Conservation (phyloP, 2,113 vertebrate genomes). For the Xiphias gladius region DNA sequence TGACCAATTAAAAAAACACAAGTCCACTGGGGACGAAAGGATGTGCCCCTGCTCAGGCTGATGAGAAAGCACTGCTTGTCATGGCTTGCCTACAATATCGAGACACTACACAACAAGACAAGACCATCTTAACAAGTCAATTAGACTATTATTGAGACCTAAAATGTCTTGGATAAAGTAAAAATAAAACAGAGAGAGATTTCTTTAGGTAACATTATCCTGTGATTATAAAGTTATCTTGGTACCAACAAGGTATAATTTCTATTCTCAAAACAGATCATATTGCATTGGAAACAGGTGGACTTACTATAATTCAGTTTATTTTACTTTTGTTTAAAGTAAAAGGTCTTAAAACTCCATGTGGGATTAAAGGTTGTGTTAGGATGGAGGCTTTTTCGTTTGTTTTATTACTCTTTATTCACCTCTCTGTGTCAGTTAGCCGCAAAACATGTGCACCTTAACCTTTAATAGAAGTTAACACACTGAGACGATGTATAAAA, state of each 20-base stretch:
- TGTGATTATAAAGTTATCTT: not conserved
- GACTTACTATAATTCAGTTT: not conserved
- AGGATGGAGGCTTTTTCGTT: too few species aligned
- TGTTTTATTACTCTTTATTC: too few species aligned
- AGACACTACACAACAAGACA: slow-evolving; percentile 30
- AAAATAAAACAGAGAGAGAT: not conserved
- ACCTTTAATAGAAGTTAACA: too few species aligned
- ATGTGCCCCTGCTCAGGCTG: slow-evolving; percentile 24
- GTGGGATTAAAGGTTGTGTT: too few species aligned
- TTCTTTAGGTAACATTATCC: not conserved
- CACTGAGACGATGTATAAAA: too few species aligned
- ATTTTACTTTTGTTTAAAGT: not conserved
- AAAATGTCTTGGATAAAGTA: not conserved
- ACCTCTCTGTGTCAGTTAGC: too few species aligned
- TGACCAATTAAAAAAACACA: slow-evolving; percentile 57
- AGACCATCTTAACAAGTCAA: slow-evolving; percentile 9
- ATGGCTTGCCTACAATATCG: slow-evolving; percentile 43
- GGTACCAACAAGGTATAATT: not conserved
- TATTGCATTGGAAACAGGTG: too few species aligned
- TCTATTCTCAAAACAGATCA: too few species aligned
- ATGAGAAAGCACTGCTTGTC: slow-evolving; percentile 52
- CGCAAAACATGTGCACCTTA: too few species aligned
- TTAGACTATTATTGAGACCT: slow-evolving; percentile 2
- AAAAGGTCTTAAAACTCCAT: too few species aligned
- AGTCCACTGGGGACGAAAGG: slow-evolving; percentile 37